These are phyloP conservation scores for Girardinus metallicus DNA, from an alignment of 2,797 vertebrate genomes.

Conservation along the genomic window DNA sequence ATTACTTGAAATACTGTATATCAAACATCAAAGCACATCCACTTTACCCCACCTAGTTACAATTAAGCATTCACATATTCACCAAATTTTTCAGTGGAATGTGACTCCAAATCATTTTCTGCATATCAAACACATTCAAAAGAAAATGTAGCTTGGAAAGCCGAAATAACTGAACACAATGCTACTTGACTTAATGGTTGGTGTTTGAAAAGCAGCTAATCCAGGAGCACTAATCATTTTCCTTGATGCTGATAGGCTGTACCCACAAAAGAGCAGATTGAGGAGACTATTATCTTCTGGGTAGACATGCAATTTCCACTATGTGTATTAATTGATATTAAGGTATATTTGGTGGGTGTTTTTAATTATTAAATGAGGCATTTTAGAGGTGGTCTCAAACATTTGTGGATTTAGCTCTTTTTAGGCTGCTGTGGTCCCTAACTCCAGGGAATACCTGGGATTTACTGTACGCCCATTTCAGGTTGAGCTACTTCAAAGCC, in stretches of 20 bases:
- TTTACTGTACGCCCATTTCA: neutral
- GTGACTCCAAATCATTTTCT: neutral
- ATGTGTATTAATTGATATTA: neutral
- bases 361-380: neutral
- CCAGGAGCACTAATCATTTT: neutral
- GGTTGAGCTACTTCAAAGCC: neutral
- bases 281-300: neutral
- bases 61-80: neutral
- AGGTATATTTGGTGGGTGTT: neutral
- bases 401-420: neutral
- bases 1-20: neutral
- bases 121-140: neutral
- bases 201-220: neutral
- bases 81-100: neutral
- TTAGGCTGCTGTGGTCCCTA: neutral
- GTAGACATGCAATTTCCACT: neutral
- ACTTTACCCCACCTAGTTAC: neutral
- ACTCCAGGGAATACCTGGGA: neutral
- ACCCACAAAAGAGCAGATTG: neutral
- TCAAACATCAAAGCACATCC: neutral
- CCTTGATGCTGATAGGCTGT: neutral
- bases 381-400: neutral
- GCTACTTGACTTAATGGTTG: neutral
- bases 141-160: neutral
- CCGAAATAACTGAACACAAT: neutral